Percentiles rank a stretch among this genome's conserved stretches.
Evolutionary conservation across 64 coral and sea anemone species (phyloP).

Genomic region (Pachyseris speciosa): DNA sequence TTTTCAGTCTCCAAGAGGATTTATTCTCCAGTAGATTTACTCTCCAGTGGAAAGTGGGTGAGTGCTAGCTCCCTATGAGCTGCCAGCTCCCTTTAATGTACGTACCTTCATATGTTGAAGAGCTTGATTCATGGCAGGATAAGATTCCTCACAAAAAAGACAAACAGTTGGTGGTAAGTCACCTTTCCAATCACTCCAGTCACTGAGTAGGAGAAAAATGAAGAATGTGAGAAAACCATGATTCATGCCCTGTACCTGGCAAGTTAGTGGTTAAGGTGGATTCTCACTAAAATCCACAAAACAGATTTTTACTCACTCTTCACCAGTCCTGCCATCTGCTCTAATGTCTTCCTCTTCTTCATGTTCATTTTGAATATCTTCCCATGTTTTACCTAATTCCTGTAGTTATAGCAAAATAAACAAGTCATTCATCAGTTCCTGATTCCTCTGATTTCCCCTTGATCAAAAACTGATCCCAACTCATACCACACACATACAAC

Average conservation of each 20-base stretch:
- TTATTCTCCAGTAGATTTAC: too few relatives aligned
- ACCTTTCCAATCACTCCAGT: conserved; percentile 81
- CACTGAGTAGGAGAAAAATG: conserved; percentile 2
- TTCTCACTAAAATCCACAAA: too few relatives aligned
- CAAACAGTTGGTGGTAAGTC: conserved; percentile 56
- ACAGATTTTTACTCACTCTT: conserved; percentile 5
- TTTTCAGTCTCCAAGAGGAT: too few relatives aligned
- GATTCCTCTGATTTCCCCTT: too few relatives aligned
- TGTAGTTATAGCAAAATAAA: too few relatives aligned
- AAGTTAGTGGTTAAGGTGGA: too few relatives aligned
- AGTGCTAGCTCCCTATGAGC: neutral
- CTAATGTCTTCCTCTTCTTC: conserved; percentile 57
- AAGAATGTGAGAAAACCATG: neutral
- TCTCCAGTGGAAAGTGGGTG: too few relatives aligned
- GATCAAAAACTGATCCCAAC: too few relatives aligned
- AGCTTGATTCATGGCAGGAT: neutral
- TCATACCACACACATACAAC: too few relatives aligned
- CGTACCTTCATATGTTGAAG: conserved; percentile 76
- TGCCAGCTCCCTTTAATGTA: neutral
- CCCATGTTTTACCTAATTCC: conserved; percentile 98
- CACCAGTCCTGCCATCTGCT: neutral
- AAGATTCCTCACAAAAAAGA: conserved; percentile 65
- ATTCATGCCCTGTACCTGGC: too few relatives aligned
- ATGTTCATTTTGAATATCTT: conserved; percentile 95
- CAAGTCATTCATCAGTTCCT: too few relatives aligned